phyloP scores from a whole-genome alignment of 2,113 vertebrate genomes.

The Serinus canaria region DNA sequence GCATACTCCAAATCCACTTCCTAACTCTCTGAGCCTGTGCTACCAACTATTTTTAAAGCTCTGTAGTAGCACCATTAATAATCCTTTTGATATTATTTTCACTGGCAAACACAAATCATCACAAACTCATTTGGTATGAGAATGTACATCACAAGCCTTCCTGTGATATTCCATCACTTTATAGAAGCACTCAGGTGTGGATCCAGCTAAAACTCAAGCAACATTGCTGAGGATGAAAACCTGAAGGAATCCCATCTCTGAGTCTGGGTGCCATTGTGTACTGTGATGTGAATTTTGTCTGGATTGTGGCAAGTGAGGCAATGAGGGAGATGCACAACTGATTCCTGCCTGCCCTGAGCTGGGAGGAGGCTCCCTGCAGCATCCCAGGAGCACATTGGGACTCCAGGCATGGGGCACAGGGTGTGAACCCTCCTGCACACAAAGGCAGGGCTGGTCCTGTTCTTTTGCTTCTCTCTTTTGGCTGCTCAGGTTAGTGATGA shows the following conservation, averaged over 20 bases:
- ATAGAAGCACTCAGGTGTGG: not conserved
- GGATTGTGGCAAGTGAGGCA: not conserved
- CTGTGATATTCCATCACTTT: not conserved
- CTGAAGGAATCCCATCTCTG: not conserved
- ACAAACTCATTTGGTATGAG: not conserved
- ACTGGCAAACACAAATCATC: not conserved
- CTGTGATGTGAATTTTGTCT: not conserved
- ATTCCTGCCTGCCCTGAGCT: not conserved
- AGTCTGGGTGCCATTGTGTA: not conserved
- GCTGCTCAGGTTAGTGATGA: not conserved
- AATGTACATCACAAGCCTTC: not conserved
- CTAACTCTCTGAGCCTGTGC: not conserved
- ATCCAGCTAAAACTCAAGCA: not conserved
- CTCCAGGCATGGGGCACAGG: rapidly evolving
- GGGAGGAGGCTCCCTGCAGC: not conserved
- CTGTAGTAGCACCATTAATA: not conserved
- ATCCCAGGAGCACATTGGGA: not conserved
- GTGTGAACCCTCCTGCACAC: not conserved
- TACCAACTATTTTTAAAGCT: constrained; percentile 1
- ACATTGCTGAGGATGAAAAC: not conserved
- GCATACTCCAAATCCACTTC: not conserved
- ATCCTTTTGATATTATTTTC: constrained; percentile 2
- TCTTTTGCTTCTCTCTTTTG: not conserved
- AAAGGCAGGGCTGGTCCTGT: not conserved
- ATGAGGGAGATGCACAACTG: not conserved